Percentiles rank a stretch among this genome's conserved stretches.
Conservation (phyloP, 1,140 invertebrate species). For the Ganaspis sp. region DNA sequence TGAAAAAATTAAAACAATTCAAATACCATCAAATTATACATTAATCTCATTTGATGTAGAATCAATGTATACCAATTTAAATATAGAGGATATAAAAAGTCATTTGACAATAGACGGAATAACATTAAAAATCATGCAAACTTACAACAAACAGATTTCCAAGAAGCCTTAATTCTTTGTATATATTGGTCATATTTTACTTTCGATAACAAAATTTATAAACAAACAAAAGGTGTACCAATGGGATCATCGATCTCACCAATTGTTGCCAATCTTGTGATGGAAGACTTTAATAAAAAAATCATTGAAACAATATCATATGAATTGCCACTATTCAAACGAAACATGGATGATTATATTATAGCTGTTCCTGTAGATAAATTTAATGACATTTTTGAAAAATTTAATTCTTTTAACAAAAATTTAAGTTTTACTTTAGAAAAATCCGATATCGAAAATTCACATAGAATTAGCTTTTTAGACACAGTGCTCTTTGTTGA, state of each 20-base stretch:
- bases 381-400: background rate
- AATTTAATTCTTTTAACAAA: background rate
- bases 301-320: background rate
- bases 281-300: conserved; percentile 5
- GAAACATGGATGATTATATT: conserved; percentile 12
- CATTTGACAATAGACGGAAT: background rate
- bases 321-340: background rate
- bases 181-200: background rate
- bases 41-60: background rate
- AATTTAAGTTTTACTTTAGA: background rate
- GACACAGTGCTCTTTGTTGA: background rate
- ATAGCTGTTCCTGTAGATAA: background rate
- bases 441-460: background rate
- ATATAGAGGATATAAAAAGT: background rate
- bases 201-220: background rate
- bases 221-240: background rate
- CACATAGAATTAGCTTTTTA: background rate
- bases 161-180: background rate
- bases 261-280: background rate
- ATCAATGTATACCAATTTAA: background rate
- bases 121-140: conserved; percentile 16
- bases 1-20: background rate
- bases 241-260: background rate
- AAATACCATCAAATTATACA: background rate
- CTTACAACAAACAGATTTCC: background rate